These are phyloP conservation scores for Lithobius niger DNA, from an alignment of 1,140 invertebrate genomes.

Conservation along the genomic window DNA sequence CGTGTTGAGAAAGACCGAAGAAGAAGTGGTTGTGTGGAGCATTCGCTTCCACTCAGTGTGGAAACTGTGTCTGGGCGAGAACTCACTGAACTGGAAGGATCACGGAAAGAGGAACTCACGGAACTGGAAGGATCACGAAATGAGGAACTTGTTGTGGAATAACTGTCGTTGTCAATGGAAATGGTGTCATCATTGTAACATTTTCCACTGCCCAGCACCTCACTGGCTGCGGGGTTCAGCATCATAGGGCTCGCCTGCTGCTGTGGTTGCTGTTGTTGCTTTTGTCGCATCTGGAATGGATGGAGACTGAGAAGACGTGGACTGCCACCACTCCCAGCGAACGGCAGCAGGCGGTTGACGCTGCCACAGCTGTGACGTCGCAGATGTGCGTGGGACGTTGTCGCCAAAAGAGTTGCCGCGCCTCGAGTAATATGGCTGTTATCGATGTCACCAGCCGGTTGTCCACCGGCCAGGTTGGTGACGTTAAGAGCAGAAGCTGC, in stretches of 20 bases:
- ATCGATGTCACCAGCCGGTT: not conserved
- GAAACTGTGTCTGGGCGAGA: conserved; percentile 48
- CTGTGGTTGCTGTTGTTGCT: too few relatives aligned
- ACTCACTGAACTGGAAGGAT: conserved; percentile 31
- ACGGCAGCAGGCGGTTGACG: conserved; percentile 42
- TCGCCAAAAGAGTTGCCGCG: not conserved
- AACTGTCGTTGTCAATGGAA: not conserved
- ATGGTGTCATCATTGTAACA: not conserved
- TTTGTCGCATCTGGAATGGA: too few relatives aligned
- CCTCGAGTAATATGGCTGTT: not conserved
- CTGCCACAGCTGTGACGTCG: conserved; percentile 6
- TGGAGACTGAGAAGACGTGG: not conserved
- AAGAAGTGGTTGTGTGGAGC: not conserved
- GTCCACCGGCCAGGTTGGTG: too few relatives aligned
- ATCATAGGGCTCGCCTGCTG: too few relatives aligned
- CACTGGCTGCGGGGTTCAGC: too few relatives aligned
- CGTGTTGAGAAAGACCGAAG: not conserved
- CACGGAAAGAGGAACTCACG: conserved; percentile 24
- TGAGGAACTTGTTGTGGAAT: conserved; percentile 37
- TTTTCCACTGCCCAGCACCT: too few relatives aligned
- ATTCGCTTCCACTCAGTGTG: conserved; percentile 57
- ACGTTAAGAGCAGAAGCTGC: not conserved
- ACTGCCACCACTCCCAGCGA: not conserved
- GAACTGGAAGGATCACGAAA: conserved; percentile 20
- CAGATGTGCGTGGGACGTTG: conserved; percentile 15